Percentiles rank a stretch among this genome's conserved stretches.
Evolutionary conservation across 92 coral and sea anemone species (phyloP).

Genomic region (Porites evermanni): DNA sequence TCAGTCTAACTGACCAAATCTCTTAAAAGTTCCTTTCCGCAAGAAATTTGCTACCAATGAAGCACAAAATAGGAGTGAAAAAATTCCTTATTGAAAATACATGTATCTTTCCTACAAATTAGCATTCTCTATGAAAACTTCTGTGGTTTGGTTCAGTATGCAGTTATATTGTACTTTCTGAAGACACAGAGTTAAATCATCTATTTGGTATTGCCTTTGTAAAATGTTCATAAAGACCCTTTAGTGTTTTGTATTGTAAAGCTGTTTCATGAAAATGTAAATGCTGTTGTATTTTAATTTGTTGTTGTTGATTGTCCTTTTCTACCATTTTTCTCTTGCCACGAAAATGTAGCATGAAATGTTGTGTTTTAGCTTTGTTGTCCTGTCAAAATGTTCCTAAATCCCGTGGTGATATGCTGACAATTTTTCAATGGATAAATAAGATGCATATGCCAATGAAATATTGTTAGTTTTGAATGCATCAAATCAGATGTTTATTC

Average conservation of each 20-base stretch:
- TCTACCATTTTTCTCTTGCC: neutral
- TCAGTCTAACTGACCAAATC: neutral
- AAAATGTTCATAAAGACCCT: neutral
- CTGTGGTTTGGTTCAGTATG: neutral
- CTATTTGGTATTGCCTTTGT: neutral
- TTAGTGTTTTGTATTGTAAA: constrained; percentile 17
- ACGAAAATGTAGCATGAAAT: neutral
- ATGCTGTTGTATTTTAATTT: neutral
- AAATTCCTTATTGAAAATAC: neutral
- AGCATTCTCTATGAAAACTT: constrained; percentile 1
- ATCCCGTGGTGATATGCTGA: neutral
- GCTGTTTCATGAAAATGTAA: constrained; percentile 1
- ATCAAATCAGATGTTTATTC: too few species aligned
- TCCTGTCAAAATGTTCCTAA: neutral
- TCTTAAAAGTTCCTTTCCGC: neutral
- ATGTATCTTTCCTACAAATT: constrained; percentile 2
- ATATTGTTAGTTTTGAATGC: too few species aligned
- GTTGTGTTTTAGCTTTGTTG: neutral
- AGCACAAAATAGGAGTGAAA: neutral
- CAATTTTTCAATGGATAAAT: too few species aligned
- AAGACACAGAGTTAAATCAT: neutral
- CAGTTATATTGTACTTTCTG: constrained; percentile 4
- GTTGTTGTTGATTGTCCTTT: neutral
- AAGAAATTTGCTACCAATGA: neutral
- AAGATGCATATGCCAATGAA: too few species aligned